Evolutionary conservation across 2,888 invertebrate genomes (phyloP), one percentile per base, ranked within the genome.

Genomic region (Epinotia nisella): DNA sequence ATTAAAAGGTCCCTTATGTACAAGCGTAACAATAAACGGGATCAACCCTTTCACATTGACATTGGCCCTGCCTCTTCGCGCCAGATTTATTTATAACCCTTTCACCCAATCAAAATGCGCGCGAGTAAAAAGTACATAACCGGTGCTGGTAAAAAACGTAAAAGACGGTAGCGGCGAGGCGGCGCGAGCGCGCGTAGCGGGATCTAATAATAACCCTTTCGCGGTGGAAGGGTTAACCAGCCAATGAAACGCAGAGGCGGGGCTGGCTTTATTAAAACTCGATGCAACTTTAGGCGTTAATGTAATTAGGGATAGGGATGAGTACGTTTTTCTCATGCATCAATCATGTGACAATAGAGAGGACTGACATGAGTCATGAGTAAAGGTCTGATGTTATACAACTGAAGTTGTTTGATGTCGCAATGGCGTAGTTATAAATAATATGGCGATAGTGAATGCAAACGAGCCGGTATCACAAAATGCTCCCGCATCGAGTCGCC

Each of bases 121-220:
- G 79, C 75, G 81, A 78, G 78, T 86, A 88, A 91, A 90, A 91
- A 91, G 88, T 80, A 87, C 84, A 86, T 87, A 84, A 86, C 80
- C 76, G 78, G 75, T 78, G 74, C 70, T 76, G 77, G 79, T 90
- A 91, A 92, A 93, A 92, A 92, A 90, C 83, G 82, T 87, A 90
- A 89, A 91, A 92, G 88, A 89, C 82, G 85, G 80, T 80, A 82
- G 82, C 80, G 82, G 83, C 83, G 83, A 78, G 81, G 85, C 88
- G 85, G 87, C 89, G 89, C 90, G 86, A 85, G 87, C 87, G 88
- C 87, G 78, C 78, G 82, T 80, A 74, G 80, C 78, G 86, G 87
- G 86, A 83, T 81, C 86, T 90, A 91, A 87, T 92, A 92, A 92
- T 93, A 93, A 93, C 93, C 92, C 93, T 91, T 93, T 91, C 85